Evolutionary conservation across 2,113 vertebrate genomes (phyloP), one percentile per base, ranked within the genome.

Genomic region (Campylomormyrus tamandua): DNA sequence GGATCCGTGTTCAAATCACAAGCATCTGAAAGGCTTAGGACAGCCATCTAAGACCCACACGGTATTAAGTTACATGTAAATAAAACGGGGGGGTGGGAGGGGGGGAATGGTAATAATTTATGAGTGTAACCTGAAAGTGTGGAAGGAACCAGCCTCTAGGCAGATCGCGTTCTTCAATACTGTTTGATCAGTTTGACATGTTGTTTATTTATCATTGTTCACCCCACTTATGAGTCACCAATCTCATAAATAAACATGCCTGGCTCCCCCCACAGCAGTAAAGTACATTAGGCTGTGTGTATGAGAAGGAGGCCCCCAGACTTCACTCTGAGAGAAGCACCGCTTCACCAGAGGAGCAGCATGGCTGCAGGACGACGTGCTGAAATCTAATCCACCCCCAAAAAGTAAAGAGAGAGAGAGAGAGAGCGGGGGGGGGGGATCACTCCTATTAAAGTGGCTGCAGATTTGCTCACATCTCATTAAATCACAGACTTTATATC

Each of bases 171-270:
- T 56, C 19, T 83, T 83, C 88, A 89, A 89, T 52, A 52, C 74
- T 74, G 77, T 89, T 89, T 89, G 88, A 89, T 89, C 88, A 89
- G 50, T 56, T 77, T 83, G 88, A 89, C 74, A 80, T 52, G 27
- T 31, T 56, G 74, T 83, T 83, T 83, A 52, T 88, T 48, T 35
- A 70, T 88, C 62, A 70, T 88, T 49, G 50, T 88, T 89, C 77
- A 56, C 42, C 77, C 19, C 19, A 53, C 50, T 83, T 56, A 50
- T 89, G 88, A 89, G 46, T 89, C 88, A 83, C 74, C 88, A 56
- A 52, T 56, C 74, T 89, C 88, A 89, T 83, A 58, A 83, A 89
- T 89, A 89, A 89, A 83, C 88, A 83, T 83, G 21, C 35, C 49
- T 17, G 48, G 49, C 27, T 53, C 4, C 49, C 88, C 88, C 88